Percentiles rank a stretch among this genome's conserved stretches.
These are phyloP conservation scores for Ametastegia equiseti DNA, from an alignment of 2,888 invertebrate species.

Conservation along the genomic window DNA sequence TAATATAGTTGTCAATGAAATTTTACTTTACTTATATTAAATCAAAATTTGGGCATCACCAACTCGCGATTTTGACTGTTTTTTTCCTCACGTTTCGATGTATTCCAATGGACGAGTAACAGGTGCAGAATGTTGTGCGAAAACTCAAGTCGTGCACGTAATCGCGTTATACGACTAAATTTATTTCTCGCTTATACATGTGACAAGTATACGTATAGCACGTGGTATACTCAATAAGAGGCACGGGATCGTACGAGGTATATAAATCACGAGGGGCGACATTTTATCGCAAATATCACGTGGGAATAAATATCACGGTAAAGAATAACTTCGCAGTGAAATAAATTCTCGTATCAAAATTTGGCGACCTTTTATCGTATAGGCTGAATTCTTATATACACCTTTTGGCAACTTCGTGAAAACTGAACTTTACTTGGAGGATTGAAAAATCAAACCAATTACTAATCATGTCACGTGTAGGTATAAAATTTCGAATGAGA, in stretches of 20 bases:
- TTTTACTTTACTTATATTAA: too few relatives aligned
- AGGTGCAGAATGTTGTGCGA: slow-evolving; percentile 10
- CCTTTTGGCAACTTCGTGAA: neutral
- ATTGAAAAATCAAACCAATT: neutral
- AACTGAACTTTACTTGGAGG: neutral
- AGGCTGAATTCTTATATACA: neutral
- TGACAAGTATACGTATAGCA: neutral
- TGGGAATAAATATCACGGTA: neutral
- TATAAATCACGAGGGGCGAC: neutral
- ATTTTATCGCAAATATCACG: neutral
- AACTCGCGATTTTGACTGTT: neutral
- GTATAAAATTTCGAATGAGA: too few relatives aligned
- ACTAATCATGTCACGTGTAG: too few relatives aligned
- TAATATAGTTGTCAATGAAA: too few relatives aligned
- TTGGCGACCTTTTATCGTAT: neutral
- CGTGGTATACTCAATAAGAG: neutral
- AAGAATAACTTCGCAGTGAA: neutral
- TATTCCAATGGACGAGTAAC: neutral
- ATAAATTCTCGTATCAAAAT: neutral
- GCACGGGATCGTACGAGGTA: neutral
- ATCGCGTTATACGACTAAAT: neutral
- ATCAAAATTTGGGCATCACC: too few relatives aligned
- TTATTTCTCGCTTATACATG: neutral
- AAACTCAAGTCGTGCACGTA: neutral
- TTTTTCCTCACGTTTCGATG: neutral